A percentile compares a stretch with the other conserved stretches of the same genome.
phyloP scores from a whole-genome alignment of 1,140 invertebrate species.

The Geopemphigus sp. region DNA sequence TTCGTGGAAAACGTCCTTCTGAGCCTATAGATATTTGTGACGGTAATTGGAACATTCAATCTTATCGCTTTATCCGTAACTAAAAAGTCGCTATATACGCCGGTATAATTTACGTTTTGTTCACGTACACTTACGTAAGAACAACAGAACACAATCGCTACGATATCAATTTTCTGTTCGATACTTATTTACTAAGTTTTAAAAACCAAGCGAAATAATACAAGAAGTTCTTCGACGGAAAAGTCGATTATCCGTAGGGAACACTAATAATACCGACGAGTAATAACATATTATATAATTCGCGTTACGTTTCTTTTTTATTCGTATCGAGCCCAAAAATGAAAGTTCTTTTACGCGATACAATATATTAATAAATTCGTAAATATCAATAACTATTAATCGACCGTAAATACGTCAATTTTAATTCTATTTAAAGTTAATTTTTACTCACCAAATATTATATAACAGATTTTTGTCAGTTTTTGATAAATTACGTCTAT shows the following conservation, averaged over 20 bases:
- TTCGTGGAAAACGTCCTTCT: not conserved
- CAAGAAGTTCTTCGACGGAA: not conserved
- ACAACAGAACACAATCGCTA: not conserved
- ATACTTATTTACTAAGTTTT: conserved; percentile 2
- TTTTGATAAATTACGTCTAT: not conserved
- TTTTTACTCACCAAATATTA: conserved; percentile 10
- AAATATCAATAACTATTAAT: not conserved
- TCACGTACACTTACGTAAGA: not conserved
- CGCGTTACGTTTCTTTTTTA: not conserved
- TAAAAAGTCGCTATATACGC: not conserved
- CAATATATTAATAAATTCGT: not conserved
- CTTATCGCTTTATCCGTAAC: no score
- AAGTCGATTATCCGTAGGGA: not conserved
- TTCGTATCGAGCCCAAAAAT: not conserved
- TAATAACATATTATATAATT: not conserved
- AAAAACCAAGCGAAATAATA: not conserved
- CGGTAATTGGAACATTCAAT: not conserved
- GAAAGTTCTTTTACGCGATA: not conserved
- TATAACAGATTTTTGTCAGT: no score
- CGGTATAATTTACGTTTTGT: not conserved
- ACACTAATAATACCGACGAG: not conserved
- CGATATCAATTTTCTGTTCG: not conserved
- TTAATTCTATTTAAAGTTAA: not conserved
- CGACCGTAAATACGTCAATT: not conserved
- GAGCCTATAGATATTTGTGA: not conserved